Base-by-base conservation (phyloP, 2,888 invertebrate species). In the Parelbella ahira region DNA sequence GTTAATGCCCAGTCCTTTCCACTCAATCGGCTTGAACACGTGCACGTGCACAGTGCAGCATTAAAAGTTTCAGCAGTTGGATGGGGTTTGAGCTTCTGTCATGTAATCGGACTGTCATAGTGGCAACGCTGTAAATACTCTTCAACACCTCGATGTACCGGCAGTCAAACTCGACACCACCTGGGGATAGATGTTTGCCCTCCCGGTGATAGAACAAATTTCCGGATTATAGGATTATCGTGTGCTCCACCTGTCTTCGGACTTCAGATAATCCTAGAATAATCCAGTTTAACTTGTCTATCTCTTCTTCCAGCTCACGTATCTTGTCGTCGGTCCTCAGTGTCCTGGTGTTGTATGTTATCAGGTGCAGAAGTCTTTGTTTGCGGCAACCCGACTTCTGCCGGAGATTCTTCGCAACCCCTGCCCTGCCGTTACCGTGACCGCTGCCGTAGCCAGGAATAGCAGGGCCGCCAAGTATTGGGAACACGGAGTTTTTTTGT, bases 191-290 rank as follows among this genome's bases (percentile, higher is more conserved):
- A n/a, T n/a, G n/a, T n/a, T n/a, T 4, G 15, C 15, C 30, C 44
- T 51, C 45, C 38, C 45, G 41, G 30, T 25, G 12, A 24, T 30
- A 51, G 30, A 42, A 21, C 41, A 45, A 9, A 23, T 45, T 41
- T 12, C 37, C 39, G 30, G 39, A 41, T 9, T 41, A 29, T 1
- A 45, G 45, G 29, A 21, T 39, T 30, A 30, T 36, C 30, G 34
- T 32, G 25, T 45, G 39, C 39, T 39, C 30, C 10, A 32, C 25
- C 39, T 37, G 20, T 34, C 41, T 41, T 32, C 32, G 41, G 30
- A 39, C 45, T 44, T 39, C 39, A 11, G 30, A 41, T 10, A 45
- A 30, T 24, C 41, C 36, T 7, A 34, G 3, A n/a, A 42, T 15
- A 13, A 20, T 10, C 42, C 42, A 34, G 6, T 21, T 20, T 12